Evolutionary conservation across 2,797 vertebrate genomes (phyloP).

Genomic region (Apogon talboti): DNA sequence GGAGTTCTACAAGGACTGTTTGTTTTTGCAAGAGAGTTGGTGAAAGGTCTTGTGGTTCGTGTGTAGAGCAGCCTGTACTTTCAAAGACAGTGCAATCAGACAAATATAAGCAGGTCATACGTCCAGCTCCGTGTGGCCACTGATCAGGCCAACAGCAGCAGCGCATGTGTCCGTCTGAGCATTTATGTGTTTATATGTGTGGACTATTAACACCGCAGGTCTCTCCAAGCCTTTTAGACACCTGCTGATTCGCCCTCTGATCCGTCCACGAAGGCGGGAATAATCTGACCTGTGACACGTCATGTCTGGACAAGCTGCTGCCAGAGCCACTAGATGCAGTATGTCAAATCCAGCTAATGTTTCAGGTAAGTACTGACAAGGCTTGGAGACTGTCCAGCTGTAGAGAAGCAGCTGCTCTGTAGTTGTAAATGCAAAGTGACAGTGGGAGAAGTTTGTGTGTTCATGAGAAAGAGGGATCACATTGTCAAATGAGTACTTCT

Average conservation of each 20-base stretch:
- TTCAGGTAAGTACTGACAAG: constrained; percentile 35
- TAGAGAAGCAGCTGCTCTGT: constrained; percentile 1
- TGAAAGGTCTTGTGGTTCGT: too few species aligned
- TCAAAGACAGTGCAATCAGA: too few species aligned
- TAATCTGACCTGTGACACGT: constrained; percentile 75
- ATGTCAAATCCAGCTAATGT: constrained; percentile 41
- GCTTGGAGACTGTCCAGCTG: constrained; percentile 31
- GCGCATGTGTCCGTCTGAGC: neutral
- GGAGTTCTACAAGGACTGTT: too few species aligned
- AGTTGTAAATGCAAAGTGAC: constrained; percentile 35
- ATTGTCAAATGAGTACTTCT: constrained; percentile 12
- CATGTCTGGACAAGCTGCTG: constrained; percentile 62
- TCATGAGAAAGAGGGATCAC: neutral
- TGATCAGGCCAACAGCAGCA: neutral
- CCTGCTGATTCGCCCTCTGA: constrained; percentile 60
- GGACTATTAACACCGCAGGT: constrained; percentile 33
- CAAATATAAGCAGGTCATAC: neutral
- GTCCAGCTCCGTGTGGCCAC: neutral
- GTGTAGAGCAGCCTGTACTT: too few species aligned
- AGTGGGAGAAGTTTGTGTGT: neutral
- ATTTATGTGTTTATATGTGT: constrained; percentile 12
- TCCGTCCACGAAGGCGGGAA: constrained; percentile 57
- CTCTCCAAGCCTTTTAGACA: constrained; percentile 63
- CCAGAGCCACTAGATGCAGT: constrained; percentile 33
- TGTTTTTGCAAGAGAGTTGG: too few species aligned